Base-by-base conservation (phyloP, 2,113 vertebrate species). In the Chloropsis cyanopogon region DNA sequence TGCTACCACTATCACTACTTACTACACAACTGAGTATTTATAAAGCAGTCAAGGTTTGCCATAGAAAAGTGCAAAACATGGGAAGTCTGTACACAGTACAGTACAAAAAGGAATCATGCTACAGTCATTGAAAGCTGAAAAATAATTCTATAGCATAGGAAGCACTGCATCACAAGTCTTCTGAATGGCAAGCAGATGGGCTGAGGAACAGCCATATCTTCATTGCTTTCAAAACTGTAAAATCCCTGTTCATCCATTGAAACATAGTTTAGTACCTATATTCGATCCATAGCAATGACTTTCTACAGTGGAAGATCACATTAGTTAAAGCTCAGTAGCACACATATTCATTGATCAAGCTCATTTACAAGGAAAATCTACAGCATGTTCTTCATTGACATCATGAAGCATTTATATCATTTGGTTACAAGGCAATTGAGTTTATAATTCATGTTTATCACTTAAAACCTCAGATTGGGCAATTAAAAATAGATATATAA, bases 91-190 rank as follows among this genome's bases (percentile, higher is more conserved):
- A 96, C 88, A 82, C 82, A 90, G 95, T 92, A 94, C 82, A 95
- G 86, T 92, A 86, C 82, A 88, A 86, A 96, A 85, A 86, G 72
- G 79, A 96, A 94, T 95, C 89, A 93, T 93, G 90, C 94, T 92
- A 94, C 49, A 78, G 90, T 95, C 86, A 82, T 92, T 96, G 93
- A 97, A 97, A 97, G 93, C 95, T 93, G 93, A 97, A 94, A 92
- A 95, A 92, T 79, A 92, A 75, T 73, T 95, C 81, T 82, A 92
- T 86, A 95, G 85, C 87, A 86, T 86, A 95, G 94, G 95, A 96
- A 97, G 92, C 93, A 97, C 91, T 93, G 94, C 81, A 49, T 93
- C 59, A 92, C 80, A 81, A 42, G 66, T 95, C 80, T 93, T 93
- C 72, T 87, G 93, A 93, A 96, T 92, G 95, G 90, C 92, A 97